Evolutionary conservation across 2,888 invertebrate species (phyloP), one percentile per base, ranked within the genome.

Genomic region (Corbicula japonica): DNA sequence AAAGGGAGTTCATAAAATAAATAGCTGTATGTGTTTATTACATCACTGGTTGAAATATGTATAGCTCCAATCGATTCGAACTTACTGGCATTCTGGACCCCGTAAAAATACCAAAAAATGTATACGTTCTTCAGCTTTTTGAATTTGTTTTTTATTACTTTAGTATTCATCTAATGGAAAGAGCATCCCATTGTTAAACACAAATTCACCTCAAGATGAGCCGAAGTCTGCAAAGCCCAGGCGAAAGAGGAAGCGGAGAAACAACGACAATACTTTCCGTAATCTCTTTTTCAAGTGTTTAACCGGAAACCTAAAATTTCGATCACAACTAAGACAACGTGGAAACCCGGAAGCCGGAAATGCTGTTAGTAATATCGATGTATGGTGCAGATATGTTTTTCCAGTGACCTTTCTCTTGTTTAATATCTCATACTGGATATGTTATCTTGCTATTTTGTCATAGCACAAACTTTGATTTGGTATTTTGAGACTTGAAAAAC

Each of bases 361-460:
- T 93, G 96, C 96, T 26, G 97, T 97, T 1, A 97, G 97, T 80
- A 96, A 96, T 93, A 96, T 97, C 83, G 97, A 97, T 93, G 95
- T 96, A 86, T 96, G 96, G 0, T 96, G 98, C 0, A 94, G 97
- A 54, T 94, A 97, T 50, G 95, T 96, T 32, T 97, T 97, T 91
- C 97, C 97, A 1, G 95, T 97, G n/a, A 97, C 97, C 0, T 98
- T 98, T 92, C 96, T 96, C 0, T 92, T 97, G 0, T 96, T 98
- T 84, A 98, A 98, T 93, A 94, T 98, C 58, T 96, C 96, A 91
- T 98, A 98, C 93, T 98, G 98, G 98, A 60, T 86, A 3, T 82
- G 87, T 71, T 92, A 90, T 69, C 81, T 89, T 46, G 83, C 83
- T 41, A 60, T 68, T 41, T 61, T 66, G 46, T 75, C 60, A 68